These are phyloP conservation scores for Diaprepes abbreviatus DNA, from an alignment of 2,888 invertebrate genomes.

Conservation along the genomic window DNA sequence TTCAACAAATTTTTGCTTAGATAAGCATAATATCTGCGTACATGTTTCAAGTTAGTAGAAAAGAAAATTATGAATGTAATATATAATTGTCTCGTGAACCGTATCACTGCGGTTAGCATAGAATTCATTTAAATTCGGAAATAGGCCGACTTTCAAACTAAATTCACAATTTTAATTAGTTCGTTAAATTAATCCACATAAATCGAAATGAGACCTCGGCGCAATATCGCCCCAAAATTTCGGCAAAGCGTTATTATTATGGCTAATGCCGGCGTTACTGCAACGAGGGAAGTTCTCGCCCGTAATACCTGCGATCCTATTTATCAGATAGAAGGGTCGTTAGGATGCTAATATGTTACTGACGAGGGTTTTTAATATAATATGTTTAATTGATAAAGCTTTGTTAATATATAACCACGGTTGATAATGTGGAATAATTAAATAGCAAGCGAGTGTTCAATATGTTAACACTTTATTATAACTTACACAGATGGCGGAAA, in stretches of 20 bases:
- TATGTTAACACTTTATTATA: no score
- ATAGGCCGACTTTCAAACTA: background rate
- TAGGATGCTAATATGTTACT: conserved; percentile 33
- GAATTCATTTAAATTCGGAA: conserved; percentile 11
- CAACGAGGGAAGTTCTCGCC: conserved; percentile 6
- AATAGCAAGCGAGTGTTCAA: no score
- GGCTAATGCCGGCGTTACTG: conserved; percentile 4
- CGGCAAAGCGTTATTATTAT: conserved; percentile 16
- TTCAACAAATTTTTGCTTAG: no score
- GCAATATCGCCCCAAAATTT: conserved; percentile 20
- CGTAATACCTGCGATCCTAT: conserved; percentile 27
- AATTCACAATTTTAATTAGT: conserved; percentile 34
- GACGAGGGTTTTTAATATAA: conserved; percentile 24
- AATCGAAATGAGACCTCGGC: conserved; percentile 26
- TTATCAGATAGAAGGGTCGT: conserved; percentile 31
- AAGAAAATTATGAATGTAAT: no score
- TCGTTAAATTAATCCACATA: conserved; percentile 41
- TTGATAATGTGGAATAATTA: no score
- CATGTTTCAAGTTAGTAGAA: no score
- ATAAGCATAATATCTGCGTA: no score
- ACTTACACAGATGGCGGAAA: no score
- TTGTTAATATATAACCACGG: background rate
- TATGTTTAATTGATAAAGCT: background rate
- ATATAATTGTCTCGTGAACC: no score
- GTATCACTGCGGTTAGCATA: no score